These are phyloP conservation scores for Periophthalmus modestus DNA, from an alignment of 2,113 vertebrate species.

Conservation along the genomic window DNA sequence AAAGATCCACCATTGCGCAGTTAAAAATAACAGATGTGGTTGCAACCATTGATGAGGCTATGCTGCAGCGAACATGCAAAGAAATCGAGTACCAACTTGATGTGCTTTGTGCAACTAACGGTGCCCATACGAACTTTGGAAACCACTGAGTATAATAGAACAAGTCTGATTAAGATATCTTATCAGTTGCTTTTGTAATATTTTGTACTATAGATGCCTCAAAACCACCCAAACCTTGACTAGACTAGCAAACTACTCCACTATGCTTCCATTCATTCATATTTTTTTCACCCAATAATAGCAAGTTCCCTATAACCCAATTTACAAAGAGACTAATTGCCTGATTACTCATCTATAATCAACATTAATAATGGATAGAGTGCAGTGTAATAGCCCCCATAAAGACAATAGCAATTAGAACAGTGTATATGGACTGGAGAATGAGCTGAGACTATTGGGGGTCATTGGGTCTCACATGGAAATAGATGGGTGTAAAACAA, in stretches of 20 bases:
- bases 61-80: too few species aligned
- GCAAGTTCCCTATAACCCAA: neutral
- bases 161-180: too few species aligned
- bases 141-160: too few species aligned
- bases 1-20: too few species aligned
- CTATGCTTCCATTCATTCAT: neutral
- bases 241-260: neutral
- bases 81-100: too few species aligned
- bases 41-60: too few species aligned
- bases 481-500: constrained; percentile 24
- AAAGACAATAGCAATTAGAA: constrained; percentile 20
- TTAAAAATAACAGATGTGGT: too few species aligned
- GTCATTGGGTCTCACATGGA: constrained; percentile 22
- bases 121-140: too few species aligned
- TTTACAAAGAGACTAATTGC: neutral
- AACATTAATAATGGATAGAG: neutral
- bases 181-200: too few species aligned
- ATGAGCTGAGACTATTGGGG: constrained; percentile 9
- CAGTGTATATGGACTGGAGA: constrained; percentile 3
- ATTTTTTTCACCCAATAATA: neutral
- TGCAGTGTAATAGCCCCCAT: neutral
- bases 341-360: neutral
- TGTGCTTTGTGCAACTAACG: too few species aligned
- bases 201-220: neutral
- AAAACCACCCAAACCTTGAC: neutral